A percentile compares a stretch with the other conserved stretches of the same genome.
These are phyloP conservation scores for Junonia oenone DNA, from an alignment of 2,888 invertebrate species.

Conservation along the genomic window DNA sequence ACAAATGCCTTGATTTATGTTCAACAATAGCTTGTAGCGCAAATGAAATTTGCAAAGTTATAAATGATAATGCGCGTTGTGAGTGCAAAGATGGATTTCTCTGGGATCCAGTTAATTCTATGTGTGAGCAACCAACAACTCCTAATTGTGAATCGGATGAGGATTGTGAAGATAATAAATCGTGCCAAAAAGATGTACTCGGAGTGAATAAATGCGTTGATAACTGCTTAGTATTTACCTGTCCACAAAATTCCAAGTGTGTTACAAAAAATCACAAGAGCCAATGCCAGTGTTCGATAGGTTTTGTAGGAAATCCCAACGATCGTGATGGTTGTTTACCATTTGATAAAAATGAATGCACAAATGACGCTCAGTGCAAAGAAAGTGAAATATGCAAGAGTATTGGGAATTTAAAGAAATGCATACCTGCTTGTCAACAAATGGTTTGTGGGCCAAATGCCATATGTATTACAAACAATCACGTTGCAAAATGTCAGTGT, in stretches of 20 bases:
- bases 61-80: constrained; percentile 86
- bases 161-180: constrained; percentile 84
- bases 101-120: constrained; percentile 90
- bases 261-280: constrained; percentile 85
- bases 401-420: constrained; percentile 81
- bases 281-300: constrained; percentile 89
- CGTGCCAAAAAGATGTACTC: constrained; percentile 90
- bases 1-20: constrained; percentile 88
- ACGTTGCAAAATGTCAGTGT: constrained; percentile 93
- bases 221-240: constrained; percentile 89
- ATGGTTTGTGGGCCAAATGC: constrained; percentile 91
- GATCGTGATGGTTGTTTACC: constrained; percentile 92
- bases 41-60: constrained; percentile 88
- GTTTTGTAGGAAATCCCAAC: constrained; percentile 93
- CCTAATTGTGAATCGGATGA: constrained; percentile 87
- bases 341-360: constrained; percentile 86
- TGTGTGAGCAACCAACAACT: constrained; percentile 92
- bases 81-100: constrained; percentile 87
- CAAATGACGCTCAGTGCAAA: constrained; percentile 88
- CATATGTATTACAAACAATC: constrained; percentile 92
- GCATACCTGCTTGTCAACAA: constrained; percentile 88
- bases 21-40: constrained; percentile 89
- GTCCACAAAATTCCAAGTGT: constrained; percentile 91
- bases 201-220: constrained; percentile 90
- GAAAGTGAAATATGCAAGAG: constrained; percentile 89